Conservation (phyloP, 2,888 invertebrate species). For the Lasioglossum vierecki region DNA sequence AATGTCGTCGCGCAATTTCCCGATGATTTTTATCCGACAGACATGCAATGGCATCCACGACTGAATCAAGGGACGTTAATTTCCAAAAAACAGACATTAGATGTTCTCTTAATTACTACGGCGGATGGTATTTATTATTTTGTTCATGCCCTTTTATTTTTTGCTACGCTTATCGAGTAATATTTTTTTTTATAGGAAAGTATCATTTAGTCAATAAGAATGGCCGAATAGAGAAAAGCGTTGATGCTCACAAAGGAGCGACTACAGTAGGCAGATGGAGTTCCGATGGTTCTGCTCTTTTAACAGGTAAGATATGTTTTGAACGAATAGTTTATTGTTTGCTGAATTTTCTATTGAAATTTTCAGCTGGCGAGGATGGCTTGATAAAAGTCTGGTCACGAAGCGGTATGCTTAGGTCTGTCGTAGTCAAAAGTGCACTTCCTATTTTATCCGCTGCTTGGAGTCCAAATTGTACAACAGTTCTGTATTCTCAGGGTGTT, state of each 20-base stretch:
- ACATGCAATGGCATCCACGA: conserved; percentile 95
- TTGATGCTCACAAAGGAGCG: conserved; percentile 96
- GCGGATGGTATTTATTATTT: conserved; percentile 90
- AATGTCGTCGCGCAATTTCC: conserved; percentile 91
- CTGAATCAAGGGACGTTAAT: conserved; percentile 83
- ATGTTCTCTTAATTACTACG: conserved; percentile 93
- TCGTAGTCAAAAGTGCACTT: conserved; percentile 92
- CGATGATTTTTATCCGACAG: conserved; percentile 94
- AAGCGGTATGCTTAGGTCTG: conserved; percentile 96
- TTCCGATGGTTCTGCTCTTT: conserved; percentile 96
- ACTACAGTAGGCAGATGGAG: conserved; percentile 96
- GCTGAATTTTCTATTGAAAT: not conserved
- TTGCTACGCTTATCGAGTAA: not conserved
- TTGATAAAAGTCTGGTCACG: conserved; percentile 98
- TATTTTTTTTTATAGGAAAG: conserved; percentile 85
- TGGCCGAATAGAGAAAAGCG: conserved; percentile 96
- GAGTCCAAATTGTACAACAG: conserved; percentile 89
- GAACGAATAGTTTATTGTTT: not conserved
- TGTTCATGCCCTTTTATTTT: no score
- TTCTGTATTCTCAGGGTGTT: conserved; percentile 89
- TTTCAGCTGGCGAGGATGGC: conserved; percentile 97
- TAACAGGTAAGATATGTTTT: conserved; percentile 88
- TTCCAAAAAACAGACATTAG: conserved; percentile 87
- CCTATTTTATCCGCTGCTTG: conserved; percentile 95
- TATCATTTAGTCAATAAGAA: conserved; percentile 95